Conservation (phyloP, 2,888 invertebrate species). For the Chalcosyrphus nemorum region DNA sequence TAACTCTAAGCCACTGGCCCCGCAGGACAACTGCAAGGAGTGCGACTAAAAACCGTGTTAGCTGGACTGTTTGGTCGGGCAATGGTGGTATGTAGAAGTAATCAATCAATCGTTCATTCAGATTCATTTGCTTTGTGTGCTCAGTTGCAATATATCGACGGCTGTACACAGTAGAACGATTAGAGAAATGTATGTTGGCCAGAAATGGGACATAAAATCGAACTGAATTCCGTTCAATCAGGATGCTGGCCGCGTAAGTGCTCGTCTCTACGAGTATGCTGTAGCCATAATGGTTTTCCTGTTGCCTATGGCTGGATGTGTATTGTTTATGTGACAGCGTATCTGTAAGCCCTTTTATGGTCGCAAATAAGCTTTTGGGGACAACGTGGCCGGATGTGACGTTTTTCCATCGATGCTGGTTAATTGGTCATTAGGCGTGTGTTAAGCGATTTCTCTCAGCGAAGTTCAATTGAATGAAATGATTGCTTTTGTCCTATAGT, state of each 20-base stretch:
- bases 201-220: constrained; percentile 56
- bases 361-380: background rate
- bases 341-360: background rate
- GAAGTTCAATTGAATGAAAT: background rate
- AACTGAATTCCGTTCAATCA: constrained; percentile 23
- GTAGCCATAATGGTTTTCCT: constrained; percentile 48
- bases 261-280: background rate
- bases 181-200: constrained; percentile 29
- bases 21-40: background rate
- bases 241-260: constrained; percentile 12
- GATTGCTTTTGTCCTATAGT: background rate
- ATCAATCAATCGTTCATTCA: constrained; percentile 42
- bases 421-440: constrained; percentile 46
- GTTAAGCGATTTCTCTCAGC: background rate
- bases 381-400: constrained; percentile 11
- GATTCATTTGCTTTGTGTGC: constrained; percentile 30
- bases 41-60: background rate
- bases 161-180: background rate
- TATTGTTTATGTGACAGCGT: background rate
- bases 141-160: constrained; percentile 1
- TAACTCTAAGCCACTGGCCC: constrained; percentile 3
- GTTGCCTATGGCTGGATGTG: constrained; percentile 7
- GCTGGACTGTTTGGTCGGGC: background rate
- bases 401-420: constrained; percentile 33
- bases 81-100: constrained; percentile 34